These are phyloP conservation scores for Ptiloglossa arizonensis DNA, from an alignment of 1,140 invertebrate species.

Conservation along the genomic window DNA sequence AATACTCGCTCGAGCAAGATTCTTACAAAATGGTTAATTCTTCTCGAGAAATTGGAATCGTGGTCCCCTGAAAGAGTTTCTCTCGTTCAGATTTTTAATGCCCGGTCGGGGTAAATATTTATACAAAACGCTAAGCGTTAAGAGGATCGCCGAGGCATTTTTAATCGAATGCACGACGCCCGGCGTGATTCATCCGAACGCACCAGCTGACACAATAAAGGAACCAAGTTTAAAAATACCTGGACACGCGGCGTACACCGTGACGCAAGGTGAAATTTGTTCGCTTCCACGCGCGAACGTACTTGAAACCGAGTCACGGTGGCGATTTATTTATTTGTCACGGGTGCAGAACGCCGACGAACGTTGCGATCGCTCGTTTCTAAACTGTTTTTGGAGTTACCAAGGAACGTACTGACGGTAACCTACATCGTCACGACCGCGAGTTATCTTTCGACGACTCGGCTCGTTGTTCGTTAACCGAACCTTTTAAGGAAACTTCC, in stretches of 20 bases:
- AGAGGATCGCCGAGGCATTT: neutral
- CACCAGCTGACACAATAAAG: neutral
- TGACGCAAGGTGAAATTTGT: neutral
- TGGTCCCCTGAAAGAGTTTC: no score
- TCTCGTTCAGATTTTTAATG: no score
- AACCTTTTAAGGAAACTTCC: conserved; percentile 34
- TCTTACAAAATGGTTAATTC: no score
- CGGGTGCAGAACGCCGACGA: neutral
- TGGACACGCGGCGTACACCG: conserved; percentile 1
- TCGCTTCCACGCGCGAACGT: neutral
- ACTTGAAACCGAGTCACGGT: neutral
- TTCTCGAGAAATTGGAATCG: no score
- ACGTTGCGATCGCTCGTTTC: neutral
- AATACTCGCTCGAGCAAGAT: no score
- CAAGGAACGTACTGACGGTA: conserved; percentile 60
- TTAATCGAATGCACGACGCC: neutral
- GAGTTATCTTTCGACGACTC: conserved; percentile 43
- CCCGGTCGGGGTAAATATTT: no score
- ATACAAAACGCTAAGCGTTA: neutral
- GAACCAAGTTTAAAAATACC: neutral
- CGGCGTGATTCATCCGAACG: no score
- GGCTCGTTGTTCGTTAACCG: conserved; percentile 11
- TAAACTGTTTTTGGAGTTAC: conserved; percentile 55
- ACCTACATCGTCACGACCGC: conserved; percentile 55
- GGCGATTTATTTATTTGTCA: conserved; percentile 4